Evolutionary conservation across 2,113 vertebrate genomes (phyloP).

Genomic region (Ondatra zibethicus): DNA sequence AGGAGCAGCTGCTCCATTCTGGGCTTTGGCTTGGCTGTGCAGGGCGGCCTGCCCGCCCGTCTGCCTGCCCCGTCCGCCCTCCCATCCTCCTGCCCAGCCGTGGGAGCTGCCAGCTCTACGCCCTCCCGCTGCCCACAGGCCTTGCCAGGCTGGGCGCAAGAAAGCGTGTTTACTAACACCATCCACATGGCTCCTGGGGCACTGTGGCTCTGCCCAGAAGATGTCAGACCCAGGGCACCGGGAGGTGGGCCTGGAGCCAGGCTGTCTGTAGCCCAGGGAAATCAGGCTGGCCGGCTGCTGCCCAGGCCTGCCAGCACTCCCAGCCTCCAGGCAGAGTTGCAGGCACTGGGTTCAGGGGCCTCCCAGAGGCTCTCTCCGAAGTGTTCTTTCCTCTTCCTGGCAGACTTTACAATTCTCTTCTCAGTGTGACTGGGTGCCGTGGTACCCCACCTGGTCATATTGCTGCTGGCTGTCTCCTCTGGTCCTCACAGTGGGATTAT

Average conservation of each 20-base stretch:
- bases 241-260: slow-evolving; percentile 88
- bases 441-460: fast-evolving
- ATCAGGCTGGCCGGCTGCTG: slow-evolving; percentile 16
- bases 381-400: neutral
- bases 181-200: slow-evolving; percentile 91
- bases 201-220: slow-evolving; percentile 89
- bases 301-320: slow-evolving; percentile 11
- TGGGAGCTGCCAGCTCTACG: slow-evolving; percentile 90
- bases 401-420: neutral
- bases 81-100: slow-evolving; percentile 87
- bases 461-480: neutral
- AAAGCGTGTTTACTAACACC: slow-evolving; percentile 97
- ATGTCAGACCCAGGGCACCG: slow-evolving; percentile 87
- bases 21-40: slow-evolving; percentile 88
- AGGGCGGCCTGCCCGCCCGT: slow-evolving; percentile 85
- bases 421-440: fast-evolving
- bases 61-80: slow-evolving; percentile 84
- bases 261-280: slow-evolving; percentile 86
- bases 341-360: neutral
- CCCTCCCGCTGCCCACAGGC: slow-evolving; percentile 87
- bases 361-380: neutral
- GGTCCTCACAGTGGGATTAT: fast-evolving
- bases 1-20: slow-evolving; percentile 95
- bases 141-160: slow-evolving; percentile 83
- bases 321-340: neutral